Evolutionary conservation across 2,113 vertebrate genomes (phyloP).

Genomic region (Labrus mixtus): DNA sequence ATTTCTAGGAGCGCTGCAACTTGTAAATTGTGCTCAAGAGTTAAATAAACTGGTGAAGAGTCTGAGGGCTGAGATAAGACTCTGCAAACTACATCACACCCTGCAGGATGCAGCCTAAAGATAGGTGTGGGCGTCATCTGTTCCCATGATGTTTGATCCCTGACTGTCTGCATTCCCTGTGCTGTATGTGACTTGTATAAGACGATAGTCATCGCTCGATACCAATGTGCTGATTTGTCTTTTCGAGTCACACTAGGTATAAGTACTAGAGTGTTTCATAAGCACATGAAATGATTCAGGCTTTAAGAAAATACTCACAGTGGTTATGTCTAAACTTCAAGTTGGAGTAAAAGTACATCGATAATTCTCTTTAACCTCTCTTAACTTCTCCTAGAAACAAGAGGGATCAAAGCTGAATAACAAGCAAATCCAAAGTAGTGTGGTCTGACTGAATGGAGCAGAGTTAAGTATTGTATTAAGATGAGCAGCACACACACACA

Average conservation of each 20-base stretch:
- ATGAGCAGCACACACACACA: slow-evolving; percentile 16
- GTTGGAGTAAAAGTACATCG: slow-evolving; percentile 10
- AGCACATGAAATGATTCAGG: background rate
- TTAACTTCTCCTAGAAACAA: slow-evolving; percentile 24
- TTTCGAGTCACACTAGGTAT: slow-evolving; percentile 1
- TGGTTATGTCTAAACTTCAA: slow-evolving; percentile 18
- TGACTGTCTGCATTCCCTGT: slow-evolving; percentile 12
- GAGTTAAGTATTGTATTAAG: slow-evolving; percentile 34
- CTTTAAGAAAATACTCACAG: background rate
- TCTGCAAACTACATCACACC: slow-evolving; percentile 37
- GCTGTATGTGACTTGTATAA: slow-evolving; percentile 52
- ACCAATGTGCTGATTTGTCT: slow-evolving; percentile 6
- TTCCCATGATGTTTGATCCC: slow-evolving; percentile 43
- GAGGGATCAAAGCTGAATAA: slow-evolving; percentile 28
- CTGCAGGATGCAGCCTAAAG: slow-evolving; percentile 41
- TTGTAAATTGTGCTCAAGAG: background rate
- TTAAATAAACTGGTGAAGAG: slow-evolving; percentile 6
- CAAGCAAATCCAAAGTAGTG: slow-evolving; percentile 17
- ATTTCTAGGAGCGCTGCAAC: background rate
- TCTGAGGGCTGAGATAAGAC: slow-evolving; percentile 8
- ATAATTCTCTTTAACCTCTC: slow-evolving; percentile 37
- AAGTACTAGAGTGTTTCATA: slow-evolving; percentile 8
- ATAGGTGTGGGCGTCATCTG: slow-evolving; percentile 38
- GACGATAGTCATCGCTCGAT: slow-evolving; percentile 32
- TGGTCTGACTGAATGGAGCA: slow-evolving; percentile 14